A percentile compares a stretch with the other conserved stretches of the same genome.
These are phyloP conservation scores for human DNA, from an alignment of 2,113 vertebrate genomes.

Conservation along the genomic window GRCh38 chrX:33768501-33769000, in stretches of 20 bases:
- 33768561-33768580: neutral
- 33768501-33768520: neutral
- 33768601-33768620: neutral
- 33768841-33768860: neutral
- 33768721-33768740: neutral
- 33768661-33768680: neutral
- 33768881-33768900: neutral
- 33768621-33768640: neutral
- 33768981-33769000: neutral
- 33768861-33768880: neutral
- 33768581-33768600: neutral
- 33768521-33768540: neutral
- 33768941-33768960: neutral
- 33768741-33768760: neutral
- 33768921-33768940: neutral
- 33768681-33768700: neutral
- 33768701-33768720: neutral
- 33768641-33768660: neutral
- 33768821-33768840: neutral
- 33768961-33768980: neutral
- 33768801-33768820: neutral
- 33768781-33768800: neutral
- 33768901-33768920: neutral
- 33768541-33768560: slow-evolving; percentile 2
- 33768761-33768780: neutral